phyloP scores from a whole-genome alignment of 2,888 invertebrate genomes.

The Arge pagana region DNA sequence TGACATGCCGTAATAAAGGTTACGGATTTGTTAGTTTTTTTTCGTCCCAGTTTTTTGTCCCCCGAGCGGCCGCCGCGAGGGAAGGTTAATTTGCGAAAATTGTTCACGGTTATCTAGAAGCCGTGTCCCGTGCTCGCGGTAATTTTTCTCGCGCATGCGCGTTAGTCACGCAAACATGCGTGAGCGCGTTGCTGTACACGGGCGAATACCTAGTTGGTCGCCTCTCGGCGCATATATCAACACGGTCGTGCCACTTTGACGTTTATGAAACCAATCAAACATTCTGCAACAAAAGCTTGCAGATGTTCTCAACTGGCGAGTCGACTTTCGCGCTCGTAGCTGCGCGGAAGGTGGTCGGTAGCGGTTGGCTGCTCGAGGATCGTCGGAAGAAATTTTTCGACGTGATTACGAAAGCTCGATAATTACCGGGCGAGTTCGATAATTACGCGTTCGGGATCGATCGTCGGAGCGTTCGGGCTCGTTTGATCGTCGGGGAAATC shows the following conservation, averaged over 20 bases:
- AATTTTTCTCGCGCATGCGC: constrained; percentile 5
- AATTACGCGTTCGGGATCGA: too few species aligned
- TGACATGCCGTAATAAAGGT: too few species aligned
- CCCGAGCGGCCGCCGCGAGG: too few species aligned
- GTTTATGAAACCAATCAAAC: constrained; percentile 23
- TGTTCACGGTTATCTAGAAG: constrained; percentile 2
- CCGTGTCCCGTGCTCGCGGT: neutral
- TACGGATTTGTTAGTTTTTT: too few species aligned
- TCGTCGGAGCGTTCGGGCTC: too few species aligned
- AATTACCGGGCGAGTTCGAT: too few species aligned
- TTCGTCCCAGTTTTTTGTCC: too few species aligned
- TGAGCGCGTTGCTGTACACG: neutral
- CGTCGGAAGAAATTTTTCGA: too few species aligned
- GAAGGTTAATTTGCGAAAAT: constrained; percentile 9
- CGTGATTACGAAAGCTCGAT: too few species aligned
- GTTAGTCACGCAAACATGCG: neutral
- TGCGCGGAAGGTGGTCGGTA: too few species aligned
- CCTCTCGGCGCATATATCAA: constrained; percentile 12
- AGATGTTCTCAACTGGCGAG: constrained; percentile 8
- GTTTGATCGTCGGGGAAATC: too few species aligned
- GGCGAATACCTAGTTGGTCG: constrained; percentile 10
- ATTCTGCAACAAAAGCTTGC: constrained; percentile 17
- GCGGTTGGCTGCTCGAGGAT: too few species aligned
- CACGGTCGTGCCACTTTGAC: constrained; percentile 18
- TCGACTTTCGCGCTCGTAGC: neutral